Evolutionary conservation across 2,888 invertebrate genomes (phyloP).

Genomic region (Stomorhina lunata): DNA sequence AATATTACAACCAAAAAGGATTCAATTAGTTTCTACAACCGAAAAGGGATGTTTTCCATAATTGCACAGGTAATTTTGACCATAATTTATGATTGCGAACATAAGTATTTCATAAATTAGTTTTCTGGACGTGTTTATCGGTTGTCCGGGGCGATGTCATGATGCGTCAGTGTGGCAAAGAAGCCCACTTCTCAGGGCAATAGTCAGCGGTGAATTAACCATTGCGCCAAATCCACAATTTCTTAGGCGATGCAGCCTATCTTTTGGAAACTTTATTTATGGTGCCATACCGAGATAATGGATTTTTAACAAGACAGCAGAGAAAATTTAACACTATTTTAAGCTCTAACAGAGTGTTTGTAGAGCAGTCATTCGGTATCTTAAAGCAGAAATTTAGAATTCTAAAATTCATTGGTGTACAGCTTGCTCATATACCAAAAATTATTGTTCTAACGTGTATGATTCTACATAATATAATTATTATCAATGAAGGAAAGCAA

Average conservation of each 20-base stretch:
- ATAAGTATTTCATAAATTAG: constrained; percentile 1
- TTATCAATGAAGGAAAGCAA: constrained; percentile 24
- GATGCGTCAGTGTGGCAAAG: constrained; percentile 46
- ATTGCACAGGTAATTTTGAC: constrained; percentile 42
- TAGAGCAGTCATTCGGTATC: constrained; percentile 59
- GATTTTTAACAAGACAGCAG: constrained; percentile 34
- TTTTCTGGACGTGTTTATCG: constrained; percentile 44
- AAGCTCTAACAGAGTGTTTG: constrained; percentile 54
- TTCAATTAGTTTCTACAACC: constrained; percentile 33
- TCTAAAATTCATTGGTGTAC: constrained; percentile 40
- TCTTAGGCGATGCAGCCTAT: constrained; percentile 55
- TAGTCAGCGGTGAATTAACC: constrained; percentile 14
- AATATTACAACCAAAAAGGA: constrained; percentile 31
- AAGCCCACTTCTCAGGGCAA: constrained; percentile 43
- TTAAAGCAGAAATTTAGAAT: constrained; percentile 56
- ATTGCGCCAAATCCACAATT: constrained; percentile 41
- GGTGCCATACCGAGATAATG: constrained; percentile 57
- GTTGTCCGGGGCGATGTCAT: constrained; percentile 40
- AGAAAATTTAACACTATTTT: constrained; percentile 46
- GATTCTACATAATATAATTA: constrained; percentile 17
- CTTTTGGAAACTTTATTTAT: constrained; percentile 51
- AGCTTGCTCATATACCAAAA: constrained; percentile 23
- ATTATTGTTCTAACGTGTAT: constrained; percentile 30
- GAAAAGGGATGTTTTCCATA: constrained; percentile 35
- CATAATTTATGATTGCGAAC: not conserved